These are phyloP conservation scores for Agapetus fuscipes DNA, from an alignment of 2,888 invertebrate species.

Conservation along the genomic window DNA sequence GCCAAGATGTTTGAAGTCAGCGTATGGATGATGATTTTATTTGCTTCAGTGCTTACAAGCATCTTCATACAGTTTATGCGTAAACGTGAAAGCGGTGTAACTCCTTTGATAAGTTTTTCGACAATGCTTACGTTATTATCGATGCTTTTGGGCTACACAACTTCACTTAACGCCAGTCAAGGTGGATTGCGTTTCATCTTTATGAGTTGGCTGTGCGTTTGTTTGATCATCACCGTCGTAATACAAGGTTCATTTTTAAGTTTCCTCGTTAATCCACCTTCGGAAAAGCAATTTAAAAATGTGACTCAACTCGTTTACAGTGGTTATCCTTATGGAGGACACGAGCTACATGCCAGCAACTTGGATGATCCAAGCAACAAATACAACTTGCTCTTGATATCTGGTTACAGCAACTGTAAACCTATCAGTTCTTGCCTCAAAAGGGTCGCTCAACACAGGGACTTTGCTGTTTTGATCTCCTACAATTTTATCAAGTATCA, in stretches of 20 bases:
- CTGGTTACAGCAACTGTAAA: neutral
- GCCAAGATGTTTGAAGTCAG: neutral
- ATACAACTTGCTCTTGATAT: neutral
- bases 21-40: neutral
- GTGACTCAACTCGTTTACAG: neutral
- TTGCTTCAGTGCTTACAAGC: neutral
- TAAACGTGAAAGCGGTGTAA: slow-evolving; percentile 13
- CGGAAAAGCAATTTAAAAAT: slow-evolving; percentile 1
- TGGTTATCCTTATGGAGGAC: slow-evolving; percentile 1
- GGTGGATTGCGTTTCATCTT: neutral
- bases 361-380: slow-evolving; percentile 19
- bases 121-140: neutral
- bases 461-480: slow-evolving; percentile 4
- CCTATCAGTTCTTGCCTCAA: slow-evolving; percentile 2
- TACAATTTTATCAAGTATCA: neutral
- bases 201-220: neutral
- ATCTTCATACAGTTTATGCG: neutral
- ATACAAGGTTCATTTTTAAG: slow-evolving; percentile 1
- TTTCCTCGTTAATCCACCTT: neutral
- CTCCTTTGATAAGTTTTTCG: neutral
- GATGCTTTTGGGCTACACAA: neutral
- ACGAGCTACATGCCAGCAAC: slow-evolving; percentile 28
- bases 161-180: neutral
- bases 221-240: neutral
- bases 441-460: neutral